phyloP scores from a whole-genome alignment of 2,888 invertebrate genomes.

The Clepsis dumicolana region DNA sequence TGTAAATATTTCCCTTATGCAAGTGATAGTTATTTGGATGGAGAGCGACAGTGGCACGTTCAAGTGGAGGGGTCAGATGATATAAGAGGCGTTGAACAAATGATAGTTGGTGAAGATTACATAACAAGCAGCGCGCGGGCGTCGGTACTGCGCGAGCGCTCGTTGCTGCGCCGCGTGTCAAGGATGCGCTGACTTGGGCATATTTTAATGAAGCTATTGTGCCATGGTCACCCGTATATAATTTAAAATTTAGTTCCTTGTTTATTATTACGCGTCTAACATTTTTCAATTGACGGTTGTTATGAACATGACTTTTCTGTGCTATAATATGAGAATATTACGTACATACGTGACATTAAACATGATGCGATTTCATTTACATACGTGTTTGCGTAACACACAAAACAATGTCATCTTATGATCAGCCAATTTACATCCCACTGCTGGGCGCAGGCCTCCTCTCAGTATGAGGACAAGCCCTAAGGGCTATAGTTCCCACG shows the following conservation, averaged over 20 bases:
- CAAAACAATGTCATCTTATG: background rate
- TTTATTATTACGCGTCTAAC: slow-evolving; percentile 35
- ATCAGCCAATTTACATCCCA: too few species aligned
- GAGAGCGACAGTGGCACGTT: slow-evolving; percentile 34
- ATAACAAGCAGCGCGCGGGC: slow-evolving; percentile 61
- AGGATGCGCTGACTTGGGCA: slow-evolving; percentile 71
- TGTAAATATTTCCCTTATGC: slow-evolving; percentile 26
- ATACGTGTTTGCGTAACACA: background rate
- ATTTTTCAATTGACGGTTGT: slow-evolving; percentile 14
- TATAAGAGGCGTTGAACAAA: slow-evolving; percentile 58
- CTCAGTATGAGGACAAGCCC: too few species aligned
- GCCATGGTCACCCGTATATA: slow-evolving; percentile 66
- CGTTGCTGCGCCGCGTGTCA: slow-evolving; percentile 68
- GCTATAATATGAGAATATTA: background rate
- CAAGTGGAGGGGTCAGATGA: slow-evolving; percentile 55
- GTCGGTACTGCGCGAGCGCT: slow-evolving; percentile 55
- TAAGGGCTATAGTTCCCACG: too few species aligned
- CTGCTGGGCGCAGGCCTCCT: too few species aligned
- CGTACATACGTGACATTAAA: background rate
- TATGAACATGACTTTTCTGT: background rate
- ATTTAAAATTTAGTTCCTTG: slow-evolving; percentile 42
- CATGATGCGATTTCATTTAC: background rate
- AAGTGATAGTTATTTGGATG: slow-evolving; percentile 40
- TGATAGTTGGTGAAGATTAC: slow-evolving; percentile 64
- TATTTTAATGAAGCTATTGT: slow-evolving; percentile 69